Conservation (phyloP, 2,888 invertebrate genomes). For the Dolomedes plantarius region DNA sequence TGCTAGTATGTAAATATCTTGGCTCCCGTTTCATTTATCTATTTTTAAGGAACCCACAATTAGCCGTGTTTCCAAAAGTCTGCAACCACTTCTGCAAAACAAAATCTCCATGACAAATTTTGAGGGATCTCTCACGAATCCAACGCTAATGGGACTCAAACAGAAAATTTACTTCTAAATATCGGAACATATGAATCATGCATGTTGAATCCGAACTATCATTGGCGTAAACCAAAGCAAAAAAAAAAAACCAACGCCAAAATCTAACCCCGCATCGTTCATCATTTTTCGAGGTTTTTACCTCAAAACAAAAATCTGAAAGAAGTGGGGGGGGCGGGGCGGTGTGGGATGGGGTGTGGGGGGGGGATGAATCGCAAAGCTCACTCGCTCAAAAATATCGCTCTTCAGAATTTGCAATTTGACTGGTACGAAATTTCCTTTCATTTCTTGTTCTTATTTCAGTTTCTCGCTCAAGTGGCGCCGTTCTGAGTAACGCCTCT, state of each 20-base stretch:
- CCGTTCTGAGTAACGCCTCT: slow-evolving; percentile 63
- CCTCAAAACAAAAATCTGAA: slow-evolving; percentile 6
- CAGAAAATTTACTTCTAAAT: background rate
- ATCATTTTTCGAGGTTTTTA: slow-evolving; percentile 51
- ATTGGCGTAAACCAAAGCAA: background rate
- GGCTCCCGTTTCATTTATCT: no score
- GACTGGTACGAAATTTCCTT: slow-evolving; percentile 62
- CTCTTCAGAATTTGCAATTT: slow-evolving; percentile 67
- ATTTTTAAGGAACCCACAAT: no score
- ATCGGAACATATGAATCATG: slow-evolving; percentile 32
- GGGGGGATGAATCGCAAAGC: slow-evolving; percentile 30
- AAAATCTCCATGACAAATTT: no score
- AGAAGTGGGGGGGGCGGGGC: background rate
- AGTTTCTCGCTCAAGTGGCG: slow-evolving; percentile 31
- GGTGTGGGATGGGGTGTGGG: no score
- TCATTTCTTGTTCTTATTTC: slow-evolving; percentile 45
- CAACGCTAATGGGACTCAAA: background rate
- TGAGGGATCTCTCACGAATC: background rate
- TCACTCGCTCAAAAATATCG: slow-evolving; percentile 59
- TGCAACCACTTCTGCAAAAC: no score
- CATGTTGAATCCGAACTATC: background rate
- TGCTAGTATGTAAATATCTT: no score
- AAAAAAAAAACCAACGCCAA: background rate
- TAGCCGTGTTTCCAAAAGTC: no score
- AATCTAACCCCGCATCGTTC: slow-evolving; percentile 53